Conservation (phyloP, 2,113 vertebrate genomes). For the Cebidichthys violaceus region DNA sequence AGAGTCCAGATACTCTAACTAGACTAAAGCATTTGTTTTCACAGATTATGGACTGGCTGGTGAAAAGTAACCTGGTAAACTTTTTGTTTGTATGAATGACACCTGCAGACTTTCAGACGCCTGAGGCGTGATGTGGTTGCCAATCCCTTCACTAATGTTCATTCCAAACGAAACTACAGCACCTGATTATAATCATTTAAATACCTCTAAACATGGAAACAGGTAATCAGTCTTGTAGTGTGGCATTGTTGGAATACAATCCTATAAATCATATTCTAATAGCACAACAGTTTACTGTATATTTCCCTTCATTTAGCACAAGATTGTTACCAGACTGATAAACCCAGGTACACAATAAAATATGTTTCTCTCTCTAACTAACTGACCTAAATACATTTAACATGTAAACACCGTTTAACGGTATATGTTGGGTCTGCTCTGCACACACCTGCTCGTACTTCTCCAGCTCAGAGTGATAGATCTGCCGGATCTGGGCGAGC, state of each 20-base stretch:
- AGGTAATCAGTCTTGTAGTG: not conserved
- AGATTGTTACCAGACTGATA: not conserved
- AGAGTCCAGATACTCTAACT: not conserved
- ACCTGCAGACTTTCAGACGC: not conserved
- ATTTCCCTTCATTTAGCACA: not conserved
- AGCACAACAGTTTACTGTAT: not conserved
- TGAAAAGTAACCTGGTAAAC: not conserved
- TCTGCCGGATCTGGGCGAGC: slow-evolving; percentile 92
- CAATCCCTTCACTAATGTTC: not conserved
- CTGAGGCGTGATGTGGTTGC: not conserved
- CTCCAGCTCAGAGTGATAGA: slow-evolving; percentile 94
- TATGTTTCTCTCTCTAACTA: not conserved
- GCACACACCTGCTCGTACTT: slow-evolving; percentile 91
- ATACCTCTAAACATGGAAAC: not conserved
- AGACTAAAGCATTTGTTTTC: not conserved
- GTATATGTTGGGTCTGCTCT: not conserved
- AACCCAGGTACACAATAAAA: not conserved
- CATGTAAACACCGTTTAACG: not conserved
- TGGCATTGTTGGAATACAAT: not conserved
- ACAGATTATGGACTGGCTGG: not conserved
- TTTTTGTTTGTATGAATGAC: not conserved
- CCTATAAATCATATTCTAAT: not conserved
- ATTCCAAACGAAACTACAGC: slow-evolving; percentile 1
- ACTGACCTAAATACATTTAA: not conserved
- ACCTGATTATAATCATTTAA: not conserved